Evolutionary conservation across 2,888 invertebrate species (phyloP).

Genomic region (Salpingus planirostris): DNA sequence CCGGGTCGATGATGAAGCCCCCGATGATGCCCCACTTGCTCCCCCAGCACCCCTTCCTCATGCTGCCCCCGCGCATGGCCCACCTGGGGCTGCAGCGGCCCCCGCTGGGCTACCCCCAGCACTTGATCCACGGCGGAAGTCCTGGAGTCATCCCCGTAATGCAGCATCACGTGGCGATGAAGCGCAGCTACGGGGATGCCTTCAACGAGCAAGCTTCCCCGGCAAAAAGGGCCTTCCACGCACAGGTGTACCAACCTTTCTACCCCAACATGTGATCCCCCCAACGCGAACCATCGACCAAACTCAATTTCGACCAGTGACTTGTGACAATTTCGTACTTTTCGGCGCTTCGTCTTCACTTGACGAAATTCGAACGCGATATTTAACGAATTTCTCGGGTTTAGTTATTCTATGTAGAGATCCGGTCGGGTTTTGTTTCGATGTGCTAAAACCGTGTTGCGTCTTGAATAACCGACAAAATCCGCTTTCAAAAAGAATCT

Average conservation of each 20-base stretch:
- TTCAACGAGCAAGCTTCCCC: constrained; percentile 35
- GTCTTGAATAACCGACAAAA: no score
- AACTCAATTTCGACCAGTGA: no score
- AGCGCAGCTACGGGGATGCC: constrained; percentile 40
- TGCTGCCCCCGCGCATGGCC: constrained; percentile 24
- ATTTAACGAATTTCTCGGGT: no score
- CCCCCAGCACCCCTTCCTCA: constrained; percentile 41
- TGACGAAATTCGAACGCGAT: no score
- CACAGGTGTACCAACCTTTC: constrained; percentile 37
- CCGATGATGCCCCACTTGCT: constrained; percentile 35
- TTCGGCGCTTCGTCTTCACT: no score
- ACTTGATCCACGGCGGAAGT: constrained; percentile 22
- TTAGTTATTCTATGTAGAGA: no score
- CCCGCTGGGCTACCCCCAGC: constrained; percentile 26
- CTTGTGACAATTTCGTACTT: no score
- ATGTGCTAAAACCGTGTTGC: no score
- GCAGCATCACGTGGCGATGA: constrained; percentile 33
- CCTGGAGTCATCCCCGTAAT: constrained; percentile 30
- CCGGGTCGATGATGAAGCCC: constrained; percentile 29
- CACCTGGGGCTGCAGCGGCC: constrained; percentile 22
- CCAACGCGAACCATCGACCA: no score
- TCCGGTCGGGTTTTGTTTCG: no score
- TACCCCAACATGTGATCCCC: constrained; percentile 38
- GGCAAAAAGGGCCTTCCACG: constrained; percentile 36
- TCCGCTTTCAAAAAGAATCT: no score